Evolutionary conservation across 2,888 invertebrate species (phyloP).

Genomic region (Caenorhabditis japonica): DNA sequence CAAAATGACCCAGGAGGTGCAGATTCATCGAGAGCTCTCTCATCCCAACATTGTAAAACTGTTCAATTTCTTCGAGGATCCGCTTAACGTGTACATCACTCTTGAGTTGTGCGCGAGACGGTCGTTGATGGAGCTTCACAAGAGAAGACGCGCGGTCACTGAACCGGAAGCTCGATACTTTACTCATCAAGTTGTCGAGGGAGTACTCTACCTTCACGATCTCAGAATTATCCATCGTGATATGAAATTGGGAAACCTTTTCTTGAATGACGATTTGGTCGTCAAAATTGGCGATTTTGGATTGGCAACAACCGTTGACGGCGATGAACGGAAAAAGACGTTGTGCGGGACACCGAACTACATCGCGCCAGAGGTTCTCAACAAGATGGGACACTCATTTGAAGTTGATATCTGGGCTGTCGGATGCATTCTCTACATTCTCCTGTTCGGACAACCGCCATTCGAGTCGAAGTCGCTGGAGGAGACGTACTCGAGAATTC

Average conservation of each 20-base stretch:
- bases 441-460: constrained; percentile 91
- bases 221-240: constrained; percentile 81
- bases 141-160: constrained; percentile 91
- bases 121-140: constrained; percentile 98
- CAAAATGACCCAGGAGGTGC: constrained; percentile 88
- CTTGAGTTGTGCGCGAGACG: constrained; percentile 93
- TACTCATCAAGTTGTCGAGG: constrained; percentile 88
- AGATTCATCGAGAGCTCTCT: constrained; percentile 89
- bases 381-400: constrained; percentile 86
- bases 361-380: constrained; percentile 86
- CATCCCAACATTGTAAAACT: constrained; percentile 95
- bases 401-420: constrained; percentile 93
- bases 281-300: constrained; percentile 77
- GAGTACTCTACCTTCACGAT: constrained; percentile 93
- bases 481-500: constrained; percentile 79
- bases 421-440: constrained; percentile 93
- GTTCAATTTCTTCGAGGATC: constrained; percentile 93
- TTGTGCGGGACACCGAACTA: constrained; percentile 77
- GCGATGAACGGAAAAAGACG: constrained; percentile 55
- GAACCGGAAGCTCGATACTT: constrained; percentile 98
- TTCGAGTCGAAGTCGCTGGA: constrained; percentile 84
- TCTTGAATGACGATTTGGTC: constrained; percentile 72
- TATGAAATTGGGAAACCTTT: constrained; percentile 72
- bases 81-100: constrained; percentile 88
- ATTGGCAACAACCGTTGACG: constrained; percentile 58